A percentile compares a stretch with the other conserved stretches of the same genome.
Evolutionary conservation across 1,140 invertebrate genomes (phyloP).

Genomic region (Magallana gigas): DNA sequence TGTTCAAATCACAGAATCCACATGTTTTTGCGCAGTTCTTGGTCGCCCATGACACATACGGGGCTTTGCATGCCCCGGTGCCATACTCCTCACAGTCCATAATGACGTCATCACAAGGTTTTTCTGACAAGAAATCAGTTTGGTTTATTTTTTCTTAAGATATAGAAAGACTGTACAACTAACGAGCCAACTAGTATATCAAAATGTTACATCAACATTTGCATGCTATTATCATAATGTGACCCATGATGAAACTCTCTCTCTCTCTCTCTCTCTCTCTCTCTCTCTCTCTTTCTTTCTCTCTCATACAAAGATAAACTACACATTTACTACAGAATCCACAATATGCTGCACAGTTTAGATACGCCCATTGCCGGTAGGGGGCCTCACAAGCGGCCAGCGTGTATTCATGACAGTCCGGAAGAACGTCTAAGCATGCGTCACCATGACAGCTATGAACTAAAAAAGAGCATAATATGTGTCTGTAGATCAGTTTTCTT

Average conservation of each 20-base stretch:
- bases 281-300: too few relatives aligned
- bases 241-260: too few relatives aligned
- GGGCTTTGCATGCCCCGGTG: not conserved
- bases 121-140: not conserved
- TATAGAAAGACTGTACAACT: too few relatives aligned
- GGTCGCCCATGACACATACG: slow-evolving; percentile 12
- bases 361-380: slow-evolving; percentile 20
- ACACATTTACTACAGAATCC: not conserved
- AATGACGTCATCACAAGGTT: slow-evolving; percentile 4
- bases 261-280: too few relatives aligned
- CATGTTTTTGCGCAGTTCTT: not conserved
- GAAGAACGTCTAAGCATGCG: not conserved
- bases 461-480: too few relatives aligned
- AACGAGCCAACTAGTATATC: too few relatives aligned
- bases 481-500: too few relatives aligned
- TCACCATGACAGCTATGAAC: not conserved
- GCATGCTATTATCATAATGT: too few relatives aligned
- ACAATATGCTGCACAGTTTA: not conserved
- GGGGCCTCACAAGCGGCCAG: not conserved
- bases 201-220: too few relatives aligned
- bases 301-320: too few relatives aligned
- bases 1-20: not conserved
- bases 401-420: slow-evolving; percentile 5
- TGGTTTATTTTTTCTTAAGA: too few relatives aligned
- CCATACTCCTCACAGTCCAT: not conserved